A percentile compares a stretch with the other conserved stretches of the same genome.
Conservation (phyloP, 2,888 invertebrate genomes). For the Tenodera sinensis region DNA sequence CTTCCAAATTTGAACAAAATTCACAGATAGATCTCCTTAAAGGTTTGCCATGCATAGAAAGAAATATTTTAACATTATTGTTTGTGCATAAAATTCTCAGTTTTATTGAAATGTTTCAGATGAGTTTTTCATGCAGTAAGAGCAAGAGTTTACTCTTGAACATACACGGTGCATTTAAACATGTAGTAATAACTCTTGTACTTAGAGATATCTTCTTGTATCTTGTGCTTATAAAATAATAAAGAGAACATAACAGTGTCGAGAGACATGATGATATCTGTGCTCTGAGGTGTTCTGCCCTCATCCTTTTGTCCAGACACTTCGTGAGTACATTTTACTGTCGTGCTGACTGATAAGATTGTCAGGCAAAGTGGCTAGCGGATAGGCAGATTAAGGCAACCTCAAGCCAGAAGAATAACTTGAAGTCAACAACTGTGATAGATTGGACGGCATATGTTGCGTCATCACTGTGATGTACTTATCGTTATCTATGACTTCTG, state of each 20-base stretch:
- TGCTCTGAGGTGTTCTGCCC: background rate
- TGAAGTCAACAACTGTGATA: background rate
- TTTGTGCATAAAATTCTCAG: no score
- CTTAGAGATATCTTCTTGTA: background rate
- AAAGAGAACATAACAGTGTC: background rate
- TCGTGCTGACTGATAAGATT: background rate
- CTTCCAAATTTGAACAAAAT: no score
- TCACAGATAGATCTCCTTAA: no score
- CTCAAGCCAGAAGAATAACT: background rate
- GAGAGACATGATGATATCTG: background rate
- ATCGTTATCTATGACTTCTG: background rate
- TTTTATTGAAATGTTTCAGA: no score
- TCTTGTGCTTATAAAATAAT: background rate
- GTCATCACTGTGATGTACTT: background rate
- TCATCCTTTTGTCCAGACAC: background rate
- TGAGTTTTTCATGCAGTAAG: no score
- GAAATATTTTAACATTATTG: no score
- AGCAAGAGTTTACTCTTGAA: fast-evolving
- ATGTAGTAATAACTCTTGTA: background rate
- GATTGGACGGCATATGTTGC: background rate
- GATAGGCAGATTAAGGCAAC: background rate
- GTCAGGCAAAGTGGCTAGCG: no score
- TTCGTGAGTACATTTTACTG: background rate
- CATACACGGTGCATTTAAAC: background rate
- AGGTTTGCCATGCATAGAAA: no score